Percentiles rank a stretch among this genome's conserved stretches.
Conservation (phyloP, 2,113 vertebrate species). For the Apus apus region DNA sequence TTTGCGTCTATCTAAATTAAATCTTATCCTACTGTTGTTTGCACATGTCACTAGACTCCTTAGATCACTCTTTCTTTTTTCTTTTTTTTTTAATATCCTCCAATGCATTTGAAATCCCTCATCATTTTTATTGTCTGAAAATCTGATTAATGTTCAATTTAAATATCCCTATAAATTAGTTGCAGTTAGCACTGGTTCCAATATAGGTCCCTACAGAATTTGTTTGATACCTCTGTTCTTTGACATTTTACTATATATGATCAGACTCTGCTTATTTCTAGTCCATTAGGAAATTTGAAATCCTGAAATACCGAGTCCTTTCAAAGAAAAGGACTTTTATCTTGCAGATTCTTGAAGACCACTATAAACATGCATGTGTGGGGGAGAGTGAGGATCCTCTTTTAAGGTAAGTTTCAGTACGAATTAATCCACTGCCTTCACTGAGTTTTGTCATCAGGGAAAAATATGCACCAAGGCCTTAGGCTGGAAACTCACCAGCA, state of each 20-base stretch:
- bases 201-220: neutral
- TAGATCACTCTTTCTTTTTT: slow-evolving; percentile 16
- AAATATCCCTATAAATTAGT: neutral
- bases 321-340: neutral
- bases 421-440: neutral
- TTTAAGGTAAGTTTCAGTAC: neutral
- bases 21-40: slow-evolving; percentile 65
- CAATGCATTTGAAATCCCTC: slow-evolving; percentile 27
- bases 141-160: slow-evolving; percentile 48
- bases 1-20: slow-evolving; percentile 73
- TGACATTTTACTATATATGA: neutral
- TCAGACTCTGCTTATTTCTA: neutral
- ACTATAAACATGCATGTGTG: neutral
- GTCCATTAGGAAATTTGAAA: neutral
- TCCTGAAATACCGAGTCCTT: neutral
- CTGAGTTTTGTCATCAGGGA: neutral
- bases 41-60: slow-evolving; percentile 40
- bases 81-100: neutral
- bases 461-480: neutral
- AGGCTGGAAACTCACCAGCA: neutral
- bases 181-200: neutral
- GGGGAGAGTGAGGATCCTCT: neutral
- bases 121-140: slow-evolving; percentile 42
- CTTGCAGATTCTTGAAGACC: neutral
- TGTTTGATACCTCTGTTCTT: neutral